Conservation (phyloP, 2,797 vertebrate species). For the Eupleurogrammus muticus region DNA sequence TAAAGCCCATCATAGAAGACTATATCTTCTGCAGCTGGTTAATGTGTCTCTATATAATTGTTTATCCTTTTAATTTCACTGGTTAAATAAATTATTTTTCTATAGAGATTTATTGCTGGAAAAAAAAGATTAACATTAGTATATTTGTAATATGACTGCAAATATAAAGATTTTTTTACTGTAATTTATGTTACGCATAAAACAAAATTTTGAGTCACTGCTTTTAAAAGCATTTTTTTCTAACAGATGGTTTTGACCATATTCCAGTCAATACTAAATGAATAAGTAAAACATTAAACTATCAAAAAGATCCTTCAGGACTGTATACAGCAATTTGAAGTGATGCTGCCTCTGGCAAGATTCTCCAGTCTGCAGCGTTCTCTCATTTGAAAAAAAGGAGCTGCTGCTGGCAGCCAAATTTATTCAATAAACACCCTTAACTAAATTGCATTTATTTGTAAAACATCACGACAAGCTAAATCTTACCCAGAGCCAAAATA, state of each 20-base stretch:
- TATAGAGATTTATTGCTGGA: too few species aligned
- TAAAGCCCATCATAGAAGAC: too few species aligned
- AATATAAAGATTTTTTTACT: too few species aligned
- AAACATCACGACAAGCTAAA: slow-evolving; percentile 1
- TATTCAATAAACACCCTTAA: slow-evolving; percentile 24
- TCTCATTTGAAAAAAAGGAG: slow-evolving; percentile 12
- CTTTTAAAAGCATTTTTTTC: too few species aligned
- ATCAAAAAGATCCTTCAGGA: slow-evolving; percentile 25
- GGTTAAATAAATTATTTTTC: too few species aligned
- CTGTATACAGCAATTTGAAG: slow-evolving; percentile 10
- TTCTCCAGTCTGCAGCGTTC: slow-evolving; percentile 21
- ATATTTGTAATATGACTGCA: too few species aligned
- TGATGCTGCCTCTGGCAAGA: slow-evolving; percentile 18
- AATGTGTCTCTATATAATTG: too few species aligned
- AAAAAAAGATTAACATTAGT: too few species aligned
- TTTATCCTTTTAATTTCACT: too few species aligned
- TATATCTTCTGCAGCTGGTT: too few species aligned
- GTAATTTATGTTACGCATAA: not conserved
- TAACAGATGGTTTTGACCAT: too few species aligned
- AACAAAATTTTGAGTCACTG: not conserved
- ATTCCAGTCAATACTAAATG: too few species aligned
- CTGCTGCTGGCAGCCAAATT: not conserved
- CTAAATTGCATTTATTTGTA: slow-evolving; percentile 11
- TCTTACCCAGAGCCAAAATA: slow-evolving; percentile 11
- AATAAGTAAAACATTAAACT: slow-evolving; percentile 22